Base-by-base conservation (phyloP, 1,140 invertebrate genomes). In the Archivesica marissinica region DNA sequence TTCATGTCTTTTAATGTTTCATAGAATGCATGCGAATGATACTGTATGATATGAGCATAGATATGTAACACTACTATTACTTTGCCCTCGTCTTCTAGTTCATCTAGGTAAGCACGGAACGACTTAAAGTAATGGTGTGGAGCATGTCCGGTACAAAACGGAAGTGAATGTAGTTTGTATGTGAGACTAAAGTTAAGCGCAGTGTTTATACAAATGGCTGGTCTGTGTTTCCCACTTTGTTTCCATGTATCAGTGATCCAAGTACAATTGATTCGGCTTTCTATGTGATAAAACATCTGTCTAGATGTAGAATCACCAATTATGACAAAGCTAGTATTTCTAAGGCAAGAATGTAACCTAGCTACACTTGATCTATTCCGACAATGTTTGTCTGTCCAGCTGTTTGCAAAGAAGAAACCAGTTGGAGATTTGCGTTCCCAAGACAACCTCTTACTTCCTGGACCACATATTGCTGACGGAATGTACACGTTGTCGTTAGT, bases 231-330 rank as follows among this genome's bases (percentile, higher is more conserved):
- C 11, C 70, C 68, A 23, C 68, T 72, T 0, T 15, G 13, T 30
- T 39, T 30, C 68, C 68, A 84, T 35, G 35, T 61, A 61, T 84
- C 81, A 7, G 70, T 84, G 47, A 64, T 28, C 39, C 52, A 84
- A 38, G 61, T 33, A 50, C 81, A 84, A 17, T 52, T 25, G 17
- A 84, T 33, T 1, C 33, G 41, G 9, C 28, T 28, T 47, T 76
- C 33, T 3, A 84, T 64, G 2, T 33, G 15, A 13, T 59, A 56
- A 75, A 75, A 76, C 23, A 75, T 64, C 59, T 84, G 81, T 2
- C 81, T 61, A 17, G 44, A n/a, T 1, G 81, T 84, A 20, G 81
- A 84, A 52, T 84, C 81, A 20, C 81, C 81, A 20, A 84, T 64
- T 9, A 84, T 20, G 0, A 64, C 28, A 25, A 84, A 23, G 11